Evolutionary conservation across 1,140 invertebrate species (phyloP), one percentile per base, ranked within the genome.

Genomic region (Ditylenchus dipsaci): DNA sequence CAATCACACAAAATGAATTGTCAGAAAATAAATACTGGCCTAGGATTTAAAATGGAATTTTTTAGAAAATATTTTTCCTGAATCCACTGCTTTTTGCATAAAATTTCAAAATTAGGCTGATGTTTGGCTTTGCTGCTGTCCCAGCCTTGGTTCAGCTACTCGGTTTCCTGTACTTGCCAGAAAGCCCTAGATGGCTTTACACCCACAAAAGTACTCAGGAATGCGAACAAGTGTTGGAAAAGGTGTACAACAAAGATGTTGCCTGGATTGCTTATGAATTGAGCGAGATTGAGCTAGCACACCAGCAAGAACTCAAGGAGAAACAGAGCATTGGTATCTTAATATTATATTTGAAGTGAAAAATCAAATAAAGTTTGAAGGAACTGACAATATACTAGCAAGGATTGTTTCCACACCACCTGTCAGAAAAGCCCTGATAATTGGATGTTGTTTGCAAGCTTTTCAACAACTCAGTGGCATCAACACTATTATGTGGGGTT

Each of bases 401-500:
- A 79, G 85, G 62, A 86, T 88, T 75, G 71, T 87, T 5, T 62
- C 75, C 63, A 85, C 82, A 9, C 83, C 86, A 1, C 76, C 83
- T 17, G 79, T 87, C 8, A 70, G 86, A 26, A 79, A 85, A 67
- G 87, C 88, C 3, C 81, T 89, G 0, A 30, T 87, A 21, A 80
- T 89, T 7, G 88, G 88, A 1, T 87, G 86, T 76, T 76, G 84
- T 49, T 80, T 89, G 17, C 87, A 88, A 72, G 81, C 85, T 38
- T 84, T 88, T 56, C 87, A 88, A 76, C 88, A 88, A 76, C 70
- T 89, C 1, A 83, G 86, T 17, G 88, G 88, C 49, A 88, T 88
- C 72, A 89, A 89, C 73, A 88, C 87, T 13, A 86, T 89, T 56
- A 88, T 89, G 88, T 88, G 29, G 83, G 27, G n/a, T 30, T 47